These are phyloP conservation scores for Lithophane ornitopus DNA, from an alignment of 2,888 invertebrate species.

Conservation along the genomic window DNA sequence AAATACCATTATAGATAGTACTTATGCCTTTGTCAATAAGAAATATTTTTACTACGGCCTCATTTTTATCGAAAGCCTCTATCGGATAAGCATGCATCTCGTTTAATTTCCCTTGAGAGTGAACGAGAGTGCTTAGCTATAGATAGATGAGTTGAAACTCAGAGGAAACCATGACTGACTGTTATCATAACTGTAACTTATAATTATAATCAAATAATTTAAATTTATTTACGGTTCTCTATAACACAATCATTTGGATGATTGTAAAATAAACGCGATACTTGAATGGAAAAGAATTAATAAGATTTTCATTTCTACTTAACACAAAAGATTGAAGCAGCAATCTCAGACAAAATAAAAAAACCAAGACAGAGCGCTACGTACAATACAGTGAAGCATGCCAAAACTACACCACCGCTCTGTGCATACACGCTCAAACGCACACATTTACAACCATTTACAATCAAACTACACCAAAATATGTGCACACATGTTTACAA, in stretches of 20 bases:
- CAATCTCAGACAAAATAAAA: too few species aligned
- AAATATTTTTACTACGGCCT: neutral
- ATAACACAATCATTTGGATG: neutral
- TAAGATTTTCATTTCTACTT: neutral
- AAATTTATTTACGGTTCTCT: too few species aligned
- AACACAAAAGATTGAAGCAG: neutral
- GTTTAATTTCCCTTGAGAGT: constrained; percentile 37
- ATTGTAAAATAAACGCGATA: neutral
- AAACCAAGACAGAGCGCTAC: too few species aligned
- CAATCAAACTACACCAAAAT: too few species aligned
- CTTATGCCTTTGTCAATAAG: neutral
- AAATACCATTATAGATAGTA: neutral
- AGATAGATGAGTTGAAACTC: neutral
- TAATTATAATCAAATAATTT: neutral
- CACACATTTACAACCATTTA: too few species aligned
- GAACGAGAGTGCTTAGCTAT: constrained; percentile 7
- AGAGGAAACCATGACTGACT: neutral
- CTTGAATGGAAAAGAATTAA: neutral
- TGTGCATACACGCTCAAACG: too few species aligned
- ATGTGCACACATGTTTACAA: too few species aligned
- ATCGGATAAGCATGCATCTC: constrained; percentile 28
- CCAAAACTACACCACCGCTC: too few species aligned
- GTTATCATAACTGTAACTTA: neutral
- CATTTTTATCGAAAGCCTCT: constrained; percentile 26
- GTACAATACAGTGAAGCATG: too few species aligned